These are phyloP conservation scores for Muscina levida DNA, from an alignment of 2,888 invertebrate species.

Conservation along the genomic window DNA sequence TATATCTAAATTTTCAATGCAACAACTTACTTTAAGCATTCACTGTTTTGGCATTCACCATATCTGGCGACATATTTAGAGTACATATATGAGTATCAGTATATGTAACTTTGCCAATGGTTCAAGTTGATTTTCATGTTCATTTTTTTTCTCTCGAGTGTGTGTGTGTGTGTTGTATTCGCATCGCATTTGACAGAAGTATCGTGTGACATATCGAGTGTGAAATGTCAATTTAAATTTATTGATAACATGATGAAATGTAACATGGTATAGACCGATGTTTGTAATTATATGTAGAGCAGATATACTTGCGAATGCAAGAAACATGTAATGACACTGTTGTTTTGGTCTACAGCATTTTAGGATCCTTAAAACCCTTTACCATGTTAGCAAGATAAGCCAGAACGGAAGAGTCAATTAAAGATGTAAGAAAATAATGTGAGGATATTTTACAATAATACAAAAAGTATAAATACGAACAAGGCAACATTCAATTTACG, in stretches of 20 bases:
- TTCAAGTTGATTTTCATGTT: slow-evolving; percentile 69
- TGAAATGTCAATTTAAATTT: slow-evolving; percentile 79
- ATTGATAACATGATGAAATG: slow-evolving; percentile 77
- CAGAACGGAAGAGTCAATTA: too few species aligned
- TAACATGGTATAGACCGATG: slow-evolving; percentile 57
- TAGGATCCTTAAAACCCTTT: too few species aligned
- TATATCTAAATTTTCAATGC: too few species aligned
- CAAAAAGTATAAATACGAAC: too few species aligned
- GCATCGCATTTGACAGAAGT: slow-evolving; percentile 68
- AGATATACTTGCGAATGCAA: too few species aligned
- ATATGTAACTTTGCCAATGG: slow-evolving; percentile 50
- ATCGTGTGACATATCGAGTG: slow-evolving; percentile 79
- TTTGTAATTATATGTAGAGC: background rate
- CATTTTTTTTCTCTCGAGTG: slow-evolving; percentile 48
- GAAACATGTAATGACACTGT: too few species aligned
- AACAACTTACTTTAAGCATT: too few species aligned
- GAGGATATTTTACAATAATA: too few species aligned
- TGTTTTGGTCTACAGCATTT: too few species aligned
- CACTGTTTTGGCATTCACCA: background rate
- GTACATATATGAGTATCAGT: slow-evolving; percentile 36
- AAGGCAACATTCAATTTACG: too few species aligned
- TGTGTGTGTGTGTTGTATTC: slow-evolving; percentile 3
- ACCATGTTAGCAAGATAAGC: too few species aligned
- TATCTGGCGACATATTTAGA: slow-evolving; percentile 59
- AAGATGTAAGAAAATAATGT: too few species aligned